Evolutionary conservation across 2,888 invertebrate species (phyloP).

Genomic region (Xanthostigma xanthostigma): DNA sequence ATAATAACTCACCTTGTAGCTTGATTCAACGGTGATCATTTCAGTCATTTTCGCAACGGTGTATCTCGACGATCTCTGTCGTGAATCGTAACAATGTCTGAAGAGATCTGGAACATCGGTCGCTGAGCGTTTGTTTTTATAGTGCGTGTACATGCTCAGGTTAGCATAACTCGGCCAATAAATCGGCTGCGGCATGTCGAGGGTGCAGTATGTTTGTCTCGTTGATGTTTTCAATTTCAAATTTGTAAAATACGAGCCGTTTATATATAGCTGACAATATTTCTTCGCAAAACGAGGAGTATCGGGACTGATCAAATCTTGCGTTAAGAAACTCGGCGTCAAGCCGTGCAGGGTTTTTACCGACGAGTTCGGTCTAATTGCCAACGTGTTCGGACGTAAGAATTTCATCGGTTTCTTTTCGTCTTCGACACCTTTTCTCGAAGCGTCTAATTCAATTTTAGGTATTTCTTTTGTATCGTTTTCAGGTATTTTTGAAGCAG

Average conservation of each 20-base stretch:
- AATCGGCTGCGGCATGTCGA: conserved; percentile 87
- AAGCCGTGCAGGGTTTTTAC: conserved; percentile 70
- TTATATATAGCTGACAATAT: conserved; percentile 75
- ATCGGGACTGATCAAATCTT: conserved; percentile 78
- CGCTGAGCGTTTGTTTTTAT: conserved; percentile 38
- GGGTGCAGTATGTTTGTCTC: conserved; percentile 80
- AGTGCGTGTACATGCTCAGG: conserved; percentile 94
- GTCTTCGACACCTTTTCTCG: conserved; percentile 23
- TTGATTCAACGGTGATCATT: conserved; percentile 26
- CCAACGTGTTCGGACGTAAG: conserved; percentile 65
- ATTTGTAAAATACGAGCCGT: conserved; percentile 85
- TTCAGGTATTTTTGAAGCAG: conserved; percentile 2
- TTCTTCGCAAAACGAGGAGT: conserved; percentile 81
- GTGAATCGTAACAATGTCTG: conserved; percentile 51
- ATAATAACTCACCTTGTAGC: conserved; percentile 25
- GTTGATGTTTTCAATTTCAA: conserved; percentile 82
- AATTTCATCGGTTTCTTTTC: conserved; percentile 48
- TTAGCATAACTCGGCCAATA: conserved; percentile 82
- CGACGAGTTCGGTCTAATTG: conserved; percentile 69
- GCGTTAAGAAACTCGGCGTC: conserved; percentile 66
- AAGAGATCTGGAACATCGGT: conserved; percentile 23
- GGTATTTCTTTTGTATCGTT: conserved; percentile 6
- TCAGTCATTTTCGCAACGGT: conserved; percentile 42
- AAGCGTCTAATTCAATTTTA: conserved; percentile 23
- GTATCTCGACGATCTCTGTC: conserved; percentile 49